These are phyloP conservation scores for Acanthosoma haemorrhoidale DNA, from an alignment of 2,888 invertebrate genomes.

Conservation along the genomic window DNA sequence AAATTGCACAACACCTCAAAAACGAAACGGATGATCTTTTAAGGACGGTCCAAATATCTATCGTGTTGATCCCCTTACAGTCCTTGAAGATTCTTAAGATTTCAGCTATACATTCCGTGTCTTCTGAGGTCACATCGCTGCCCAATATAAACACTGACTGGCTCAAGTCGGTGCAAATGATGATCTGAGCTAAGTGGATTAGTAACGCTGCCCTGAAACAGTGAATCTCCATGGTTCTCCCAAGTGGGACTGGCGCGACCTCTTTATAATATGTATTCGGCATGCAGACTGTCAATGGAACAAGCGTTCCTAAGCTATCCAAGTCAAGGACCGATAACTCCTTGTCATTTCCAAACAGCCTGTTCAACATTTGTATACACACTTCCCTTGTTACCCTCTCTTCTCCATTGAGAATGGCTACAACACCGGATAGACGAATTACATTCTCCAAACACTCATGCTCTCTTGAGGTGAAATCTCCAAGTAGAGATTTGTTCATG, in stretches of 20 bases:
- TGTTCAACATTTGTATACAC: not conserved
- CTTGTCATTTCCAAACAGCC: not conserved
- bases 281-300: constrained; percentile 68
- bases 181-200: constrained; percentile 63
- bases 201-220: constrained; percentile 71
- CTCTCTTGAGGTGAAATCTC: constrained; percentile 69
- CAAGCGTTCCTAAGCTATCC: constrained; percentile 77
- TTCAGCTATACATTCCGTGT: constrained; percentile 36
- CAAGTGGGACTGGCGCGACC: constrained; percentile 56
- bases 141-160: constrained; percentile 39
- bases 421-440: constrained; percentile 56
- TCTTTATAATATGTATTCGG: constrained; percentile 59
- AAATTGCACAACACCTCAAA: constrained; percentile 79
- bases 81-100: constrained; percentile 26
- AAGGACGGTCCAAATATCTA: constrained; percentile 19
- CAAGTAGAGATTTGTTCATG: constrained; percentile 64
- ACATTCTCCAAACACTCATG: constrained; percentile 70
- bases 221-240: constrained; percentile 68
- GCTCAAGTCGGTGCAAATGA: not conserved
- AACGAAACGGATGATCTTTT: constrained; percentile 66
- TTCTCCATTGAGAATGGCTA: not conserved
- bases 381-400: not conserved
- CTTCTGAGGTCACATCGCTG: constrained; percentile 45
- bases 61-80: not conserved
- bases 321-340: constrained; percentile 46